These are phyloP conservation scores for Phengaris arion DNA, from an alignment of 2,888 invertebrate genomes.

Conservation along the genomic window DNA sequence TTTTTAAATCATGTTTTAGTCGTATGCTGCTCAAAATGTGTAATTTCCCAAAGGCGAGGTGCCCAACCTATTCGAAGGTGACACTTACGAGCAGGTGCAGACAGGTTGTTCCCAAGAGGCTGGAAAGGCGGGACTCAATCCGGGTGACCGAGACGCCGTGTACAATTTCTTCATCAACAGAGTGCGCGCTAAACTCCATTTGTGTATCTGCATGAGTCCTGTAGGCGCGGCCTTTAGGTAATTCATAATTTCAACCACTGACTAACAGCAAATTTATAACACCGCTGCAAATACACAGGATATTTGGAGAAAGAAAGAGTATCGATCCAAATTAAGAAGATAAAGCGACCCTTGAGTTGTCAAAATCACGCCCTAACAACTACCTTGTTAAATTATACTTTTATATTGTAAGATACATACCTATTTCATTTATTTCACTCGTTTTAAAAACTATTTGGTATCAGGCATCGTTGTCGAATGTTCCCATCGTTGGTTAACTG, in stretches of 20 bases:
- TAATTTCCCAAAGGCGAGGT: constrained; percentile 83
- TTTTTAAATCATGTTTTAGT: background rate
- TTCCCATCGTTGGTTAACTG: constrained; percentile 96
- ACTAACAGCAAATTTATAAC: background rate
- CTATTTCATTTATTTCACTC: background rate
- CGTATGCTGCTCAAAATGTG: background rate
- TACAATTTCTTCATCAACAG: constrained; percentile 92
- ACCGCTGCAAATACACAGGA: no score
- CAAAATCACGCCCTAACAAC: no score
- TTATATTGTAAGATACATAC: no score
- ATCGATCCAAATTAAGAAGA: no score
- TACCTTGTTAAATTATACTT: no score
- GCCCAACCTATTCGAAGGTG: constrained; percentile 93
- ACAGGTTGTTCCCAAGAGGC: constrained; percentile 86
- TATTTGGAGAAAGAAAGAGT: no score
- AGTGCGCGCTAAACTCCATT: constrained; percentile 89
- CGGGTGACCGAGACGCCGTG: constrained; percentile 87
- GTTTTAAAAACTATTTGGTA: background rate
- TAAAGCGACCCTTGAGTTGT: no score
- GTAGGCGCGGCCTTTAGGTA: constrained; percentile 92
- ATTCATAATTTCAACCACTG: background rate
- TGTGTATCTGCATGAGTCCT: constrained; percentile 94
- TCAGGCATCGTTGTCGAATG: constrained; percentile 91
- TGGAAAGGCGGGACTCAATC: constrained; percentile 82
- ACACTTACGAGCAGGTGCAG: constrained; percentile 91